Conservation (phyloP, 2,797 vertebrate species). For the Phoebastria nigripes region DNA sequence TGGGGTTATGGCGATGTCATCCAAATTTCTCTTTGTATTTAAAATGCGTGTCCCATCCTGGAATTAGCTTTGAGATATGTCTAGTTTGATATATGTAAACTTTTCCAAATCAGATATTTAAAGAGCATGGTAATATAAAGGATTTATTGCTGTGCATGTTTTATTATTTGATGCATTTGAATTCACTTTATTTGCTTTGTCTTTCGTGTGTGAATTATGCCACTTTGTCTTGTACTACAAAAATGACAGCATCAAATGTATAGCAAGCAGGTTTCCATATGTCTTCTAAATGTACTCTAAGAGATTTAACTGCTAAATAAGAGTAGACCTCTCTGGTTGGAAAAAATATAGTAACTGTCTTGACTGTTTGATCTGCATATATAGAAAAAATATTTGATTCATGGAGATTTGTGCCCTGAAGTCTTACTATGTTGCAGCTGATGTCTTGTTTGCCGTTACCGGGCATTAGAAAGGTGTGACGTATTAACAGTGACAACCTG, state of each 20-base stretch:
- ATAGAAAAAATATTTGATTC: neutral
- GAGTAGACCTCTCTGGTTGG: neutral
- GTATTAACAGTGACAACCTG: neutral
- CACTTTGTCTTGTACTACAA: neutral
- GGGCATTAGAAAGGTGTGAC: neutral
- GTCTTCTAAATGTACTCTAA: neutral
- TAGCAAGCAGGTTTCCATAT: neutral
- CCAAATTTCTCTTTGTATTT: neutral
- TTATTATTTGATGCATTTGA: neutral
- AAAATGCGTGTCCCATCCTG: neutral
- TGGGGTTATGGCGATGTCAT: neutral
- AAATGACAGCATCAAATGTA: neutral
- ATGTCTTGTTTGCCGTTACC: neutral
- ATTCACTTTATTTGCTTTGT: slow-evolving; percentile 15
- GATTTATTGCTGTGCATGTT: neutral
- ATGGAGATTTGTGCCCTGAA: neutral
- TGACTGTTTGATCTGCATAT: neutral
- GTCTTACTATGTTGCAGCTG: neutral
- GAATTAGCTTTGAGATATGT: neutral
- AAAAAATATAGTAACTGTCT: neutral
- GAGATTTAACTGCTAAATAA: neutral
- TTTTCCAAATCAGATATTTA: slow-evolving; percentile 12
- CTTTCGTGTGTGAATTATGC: slow-evolving; percentile 8
- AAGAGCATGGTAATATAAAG: neutral
- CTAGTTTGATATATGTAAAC: neutral